Evolutionary conservation across 2,113 vertebrate species (phyloP).

Genomic region (Tringa solitaria): DNA sequence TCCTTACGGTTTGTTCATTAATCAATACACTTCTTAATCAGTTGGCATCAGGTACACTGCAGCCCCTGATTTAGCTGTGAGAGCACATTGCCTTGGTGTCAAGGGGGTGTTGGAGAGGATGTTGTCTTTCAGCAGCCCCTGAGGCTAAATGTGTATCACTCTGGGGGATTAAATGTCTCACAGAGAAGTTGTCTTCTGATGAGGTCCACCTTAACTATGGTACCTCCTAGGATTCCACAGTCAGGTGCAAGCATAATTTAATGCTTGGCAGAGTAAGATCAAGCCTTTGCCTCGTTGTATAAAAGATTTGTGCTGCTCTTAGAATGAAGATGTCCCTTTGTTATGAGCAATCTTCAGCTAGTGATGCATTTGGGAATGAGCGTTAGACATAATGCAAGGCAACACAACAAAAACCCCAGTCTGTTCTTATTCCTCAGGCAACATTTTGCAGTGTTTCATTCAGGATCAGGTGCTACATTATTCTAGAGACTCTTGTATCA

Average conservation of each 20-base stretch:
- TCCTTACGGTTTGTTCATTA: background rate
- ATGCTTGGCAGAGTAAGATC: background rate
- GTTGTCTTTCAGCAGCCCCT: background rate
- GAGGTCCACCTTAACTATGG: background rate
- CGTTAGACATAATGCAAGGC: background rate
- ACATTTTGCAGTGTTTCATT: background rate
- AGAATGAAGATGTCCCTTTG: background rate
- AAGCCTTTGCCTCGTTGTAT: background rate
- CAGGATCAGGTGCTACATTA: background rate
- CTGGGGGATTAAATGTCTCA: background rate
- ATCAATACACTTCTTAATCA: background rate
- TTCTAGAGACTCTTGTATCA: background rate
- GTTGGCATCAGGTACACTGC: background rate
- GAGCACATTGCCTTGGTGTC: background rate
- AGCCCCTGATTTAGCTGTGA: background rate
- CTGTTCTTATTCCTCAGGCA: background rate
- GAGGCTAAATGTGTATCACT: background rate
- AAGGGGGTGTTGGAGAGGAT: background rate
- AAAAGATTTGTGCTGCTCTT: background rate
- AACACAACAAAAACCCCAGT: background rate
- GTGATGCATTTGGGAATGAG: slow-evolving; percentile 10
- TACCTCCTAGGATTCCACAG: background rate
- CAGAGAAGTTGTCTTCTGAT: background rate
- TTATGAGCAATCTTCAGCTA: background rate
- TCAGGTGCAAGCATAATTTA: background rate